Evolutionary conservation across 2,888 invertebrate species (phyloP).

Genomic region (Alloplasta piceator): DNA sequence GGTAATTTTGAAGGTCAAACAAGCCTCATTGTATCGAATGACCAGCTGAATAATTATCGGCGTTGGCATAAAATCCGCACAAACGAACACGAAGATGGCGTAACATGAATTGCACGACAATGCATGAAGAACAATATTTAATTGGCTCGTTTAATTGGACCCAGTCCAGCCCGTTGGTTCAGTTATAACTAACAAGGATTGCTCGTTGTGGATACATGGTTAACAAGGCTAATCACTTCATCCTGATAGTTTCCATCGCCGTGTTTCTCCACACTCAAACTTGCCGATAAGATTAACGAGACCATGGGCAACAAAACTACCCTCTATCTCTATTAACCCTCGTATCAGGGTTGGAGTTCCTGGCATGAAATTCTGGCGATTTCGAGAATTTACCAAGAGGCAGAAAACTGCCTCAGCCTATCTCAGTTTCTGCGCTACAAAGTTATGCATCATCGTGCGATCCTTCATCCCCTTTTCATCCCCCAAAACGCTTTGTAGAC

Average conservation of each 20-base stretch:
- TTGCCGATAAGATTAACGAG: neutral
- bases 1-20: too few relatives aligned
- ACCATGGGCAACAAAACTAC: neutral
- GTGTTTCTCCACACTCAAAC: neutral
- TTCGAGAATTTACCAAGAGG: constrained; percentile 12
- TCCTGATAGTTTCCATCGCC: neutral
- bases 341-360: constrained; percentile 6
- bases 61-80: too few relatives aligned
- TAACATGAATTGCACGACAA: too few relatives aligned
- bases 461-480: neutral
- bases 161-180: too few relatives aligned
- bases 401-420: neutral
- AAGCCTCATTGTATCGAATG: too few relatives aligned
- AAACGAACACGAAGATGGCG: too few relatives aligned
- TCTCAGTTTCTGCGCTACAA: neutral
- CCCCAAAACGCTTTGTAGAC: constrained; percentile 14
- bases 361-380: neutral
- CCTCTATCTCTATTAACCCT: neutral
- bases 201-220: too few relatives aligned
- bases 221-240: too few relatives aligned
- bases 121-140: too few relatives aligned
- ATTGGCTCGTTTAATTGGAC: too few relatives aligned
- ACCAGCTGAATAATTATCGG: too few relatives aligned
- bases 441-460: constrained; percentile 8
- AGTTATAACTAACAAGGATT: too few relatives aligned